Percentiles rank a stretch among this genome's conserved stretches.
Evolutionary conservation across 2,113 vertebrate genomes (phyloP).

Genomic region (Takifugu bimaculatus): DNA sequence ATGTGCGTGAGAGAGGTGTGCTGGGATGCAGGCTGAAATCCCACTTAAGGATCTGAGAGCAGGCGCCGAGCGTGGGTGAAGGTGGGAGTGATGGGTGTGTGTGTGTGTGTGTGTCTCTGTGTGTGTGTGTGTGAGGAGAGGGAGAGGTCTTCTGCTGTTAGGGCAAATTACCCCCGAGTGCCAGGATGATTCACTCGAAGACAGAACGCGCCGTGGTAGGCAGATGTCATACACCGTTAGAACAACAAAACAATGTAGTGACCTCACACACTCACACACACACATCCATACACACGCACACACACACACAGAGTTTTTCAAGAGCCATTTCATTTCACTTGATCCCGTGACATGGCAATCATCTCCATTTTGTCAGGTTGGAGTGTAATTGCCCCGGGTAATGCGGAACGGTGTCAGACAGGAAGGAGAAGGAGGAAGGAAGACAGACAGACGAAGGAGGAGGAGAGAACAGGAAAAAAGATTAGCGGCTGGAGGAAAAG

Average conservation of each 20-base stretch:
- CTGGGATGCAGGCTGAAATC: constrained; percentile 39
- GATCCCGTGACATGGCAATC: constrained; percentile 61
- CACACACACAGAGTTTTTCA: constrained; percentile 54
- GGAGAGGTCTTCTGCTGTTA: constrained; percentile 37
- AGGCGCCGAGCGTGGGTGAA: constrained; percentile 18
- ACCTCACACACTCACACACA: constrained; percentile 2
- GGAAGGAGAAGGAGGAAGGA: background rate
- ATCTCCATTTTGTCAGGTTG: constrained; percentile 69
- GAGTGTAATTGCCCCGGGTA: constrained; percentile 61
- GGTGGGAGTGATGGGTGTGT: constrained; percentile 35
- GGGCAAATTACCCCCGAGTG: constrained; percentile 50
- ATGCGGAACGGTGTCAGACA: constrained; percentile 16
- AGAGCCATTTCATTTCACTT: constrained; percentile 65
- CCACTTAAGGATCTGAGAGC: constrained; percentile 27
- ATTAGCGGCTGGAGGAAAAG: constrained; percentile 9
- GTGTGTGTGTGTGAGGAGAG: constrained; percentile 26
- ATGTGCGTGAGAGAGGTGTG: constrained; percentile 26
- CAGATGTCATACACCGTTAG: constrained; percentile 36
- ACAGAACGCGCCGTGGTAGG: constrained; percentile 33
- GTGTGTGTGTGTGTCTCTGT: background rate
- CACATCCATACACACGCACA: constrained; percentile 9
- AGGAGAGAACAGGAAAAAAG: constrained; percentile 16
- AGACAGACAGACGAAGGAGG: background rate
- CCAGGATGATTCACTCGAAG: constrained; percentile 38
- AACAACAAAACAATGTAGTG: constrained; percentile 8